Evolutionary conservation across 2,113 vertebrate genomes (phyloP), one percentile per base, ranked within the genome.

Genomic region (Anolis sagrei): DNA sequence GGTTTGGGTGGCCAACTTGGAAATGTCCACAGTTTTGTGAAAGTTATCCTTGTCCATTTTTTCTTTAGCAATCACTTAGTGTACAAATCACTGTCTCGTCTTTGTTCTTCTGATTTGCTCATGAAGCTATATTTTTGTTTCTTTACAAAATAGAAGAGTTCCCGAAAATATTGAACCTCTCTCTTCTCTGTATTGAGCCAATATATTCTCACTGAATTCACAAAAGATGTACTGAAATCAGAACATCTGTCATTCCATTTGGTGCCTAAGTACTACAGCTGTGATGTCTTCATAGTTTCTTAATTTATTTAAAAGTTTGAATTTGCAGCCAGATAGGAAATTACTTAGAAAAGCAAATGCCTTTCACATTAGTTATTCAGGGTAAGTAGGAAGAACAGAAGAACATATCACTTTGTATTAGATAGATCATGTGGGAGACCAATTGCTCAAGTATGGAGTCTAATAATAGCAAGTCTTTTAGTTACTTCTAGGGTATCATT

Each of bases 401-500:
- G 69, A 27, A 2, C 1, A 58, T 85, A 66, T 18, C 0, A 0
- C 72, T 90, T 87, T 86, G 0, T 79, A 72, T 70, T 54, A 84
- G 82, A 54, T 39, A 89, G 21, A 76, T 36, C 29, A 32, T 29
- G 29, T 14, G 51, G 13, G 81, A 79, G 21, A 80, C 10, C 86
- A 84, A 93, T 81, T 64, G 19, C 39, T 84, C 51, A 85, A 69
- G 84, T 5, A 9, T n/a, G 39, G 29, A 29, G 21, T 80, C 84
- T 86, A 88, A 25, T 81, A 88, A 84, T 84, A 88, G 76, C 70
- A 84, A 87, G 29, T 75, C 32, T 85, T 91, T 89, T 89, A 82
- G 32, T 84, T 84, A 93, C 66, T 89, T 74, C 87, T 82, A 84
- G 73, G 49, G 10, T 21, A 79, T 25, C 81, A 77, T 70, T 91